Percentiles rank a stretch among this genome's conserved stretches.
Evolutionary conservation across 2,113 vertebrate genomes (phyloP).

Genomic region (Tringa solitaria): DNA sequence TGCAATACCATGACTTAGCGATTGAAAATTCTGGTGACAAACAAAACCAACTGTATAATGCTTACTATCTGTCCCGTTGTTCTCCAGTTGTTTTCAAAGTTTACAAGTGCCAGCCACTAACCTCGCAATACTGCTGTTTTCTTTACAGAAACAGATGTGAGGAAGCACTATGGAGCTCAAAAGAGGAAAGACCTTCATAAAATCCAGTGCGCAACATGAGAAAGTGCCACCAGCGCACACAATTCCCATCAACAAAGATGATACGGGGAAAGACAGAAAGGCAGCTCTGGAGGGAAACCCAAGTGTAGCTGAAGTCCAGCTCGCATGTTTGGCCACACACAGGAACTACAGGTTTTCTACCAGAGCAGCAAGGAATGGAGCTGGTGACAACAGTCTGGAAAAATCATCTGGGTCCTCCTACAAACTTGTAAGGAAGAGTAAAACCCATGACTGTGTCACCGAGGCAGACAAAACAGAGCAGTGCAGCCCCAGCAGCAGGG

Average conservation of each 20-base stretch:
- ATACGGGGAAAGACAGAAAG: neutral
- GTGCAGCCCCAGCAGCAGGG: neutral
- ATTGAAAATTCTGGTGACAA: neutral
- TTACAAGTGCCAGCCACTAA: neutral
- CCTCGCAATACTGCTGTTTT: neutral
- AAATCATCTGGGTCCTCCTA: constrained; percentile 54
- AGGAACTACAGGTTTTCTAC: constrained; percentile 43
- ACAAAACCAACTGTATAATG: neutral
- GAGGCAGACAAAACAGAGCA: constrained; percentile 44
- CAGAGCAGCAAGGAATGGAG: constrained; percentile 18
- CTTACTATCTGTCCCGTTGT: neutral
- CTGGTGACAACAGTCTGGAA: constrained; percentile 6
- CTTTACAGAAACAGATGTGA: constrained; percentile 39
- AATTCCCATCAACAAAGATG: neutral
- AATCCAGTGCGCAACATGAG: constrained; percentile 73
- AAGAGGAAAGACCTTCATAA: constrained; percentile 82
- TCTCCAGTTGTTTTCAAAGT: neutral
- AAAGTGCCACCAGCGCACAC: constrained; percentile 25
- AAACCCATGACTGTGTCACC: constrained; percentile 74
- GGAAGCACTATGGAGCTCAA: constrained; percentile 74
- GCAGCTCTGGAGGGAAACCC: constrained; percentile 5
- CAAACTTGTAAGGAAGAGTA: constrained; percentile 78
- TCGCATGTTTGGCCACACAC: constrained; percentile 27
- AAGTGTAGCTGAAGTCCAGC: constrained; percentile 6
- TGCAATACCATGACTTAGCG: neutral